Percentiles rank a stretch among this genome's conserved stretches.
Conservation (phyloP, 2,113 vertebrate species). For the Gambusia holbrooki region DNA sequence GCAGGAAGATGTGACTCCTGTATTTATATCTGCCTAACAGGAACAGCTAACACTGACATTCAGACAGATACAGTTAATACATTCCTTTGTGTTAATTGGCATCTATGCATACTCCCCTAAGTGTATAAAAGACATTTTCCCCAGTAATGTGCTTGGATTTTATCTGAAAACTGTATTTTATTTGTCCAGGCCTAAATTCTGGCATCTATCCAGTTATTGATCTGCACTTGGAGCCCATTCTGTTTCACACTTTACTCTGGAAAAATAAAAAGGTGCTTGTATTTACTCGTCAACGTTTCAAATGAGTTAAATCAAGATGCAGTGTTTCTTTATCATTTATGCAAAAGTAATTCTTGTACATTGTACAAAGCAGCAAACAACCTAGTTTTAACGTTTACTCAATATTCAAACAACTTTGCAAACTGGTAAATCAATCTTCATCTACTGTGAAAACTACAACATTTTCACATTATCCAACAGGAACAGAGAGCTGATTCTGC, state of each 20-base stretch:
- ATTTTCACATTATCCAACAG: neutral
- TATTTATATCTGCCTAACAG: neutral
- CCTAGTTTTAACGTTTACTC: too few relatives aligned
- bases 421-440: neutral
- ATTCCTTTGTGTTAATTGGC: slow-evolving; percentile 40
- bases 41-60: neutral
- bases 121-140: slow-evolving; percentile 32
- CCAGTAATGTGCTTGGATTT: slow-evolving; percentile 32
- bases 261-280: slow-evolving; percentile 27
- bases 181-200: slow-evolving; percentile 33
- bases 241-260: slow-evolving; percentile 50
- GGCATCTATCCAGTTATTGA: slow-evolving; percentile 37
- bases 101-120: slow-evolving; percentile 30
- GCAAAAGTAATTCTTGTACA: neutral
- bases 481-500: slow-evolving; percentile 8
- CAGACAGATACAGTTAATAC: slow-evolving; percentile 26
- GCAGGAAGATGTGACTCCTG: neutral
- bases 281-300: slow-evolving; percentile 1
- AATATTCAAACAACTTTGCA: too few relatives aligned
- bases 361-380: too few relatives aligned
- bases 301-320: neutral
- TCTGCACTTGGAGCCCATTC: slow-evolving; percentile 22
- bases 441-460: neutral
- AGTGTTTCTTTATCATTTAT: neutral
- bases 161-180: slow-evolving; percentile 48